These are phyloP conservation scores for Poeciliopsis gracilis DNA, from an alignment of 2,797 vertebrate species.

Conservation along the genomic window DNA sequence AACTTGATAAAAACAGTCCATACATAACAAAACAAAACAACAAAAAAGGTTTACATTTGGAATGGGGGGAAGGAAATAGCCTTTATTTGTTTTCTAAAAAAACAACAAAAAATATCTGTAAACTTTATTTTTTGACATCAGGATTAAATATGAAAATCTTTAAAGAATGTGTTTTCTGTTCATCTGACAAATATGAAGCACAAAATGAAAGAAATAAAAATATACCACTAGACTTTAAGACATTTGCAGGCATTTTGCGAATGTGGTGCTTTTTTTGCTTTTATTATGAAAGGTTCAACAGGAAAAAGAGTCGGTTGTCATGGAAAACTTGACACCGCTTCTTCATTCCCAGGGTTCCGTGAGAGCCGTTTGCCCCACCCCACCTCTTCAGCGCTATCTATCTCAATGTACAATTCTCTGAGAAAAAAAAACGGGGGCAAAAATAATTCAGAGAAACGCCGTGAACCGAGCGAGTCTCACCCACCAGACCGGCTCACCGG, in stretches of 20 bases:
- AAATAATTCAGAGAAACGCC: conserved; percentile 71
- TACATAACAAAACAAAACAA: neutral
- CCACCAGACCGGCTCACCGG: conserved; percentile 49
- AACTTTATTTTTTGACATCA: neutral
- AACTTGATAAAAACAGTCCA: neutral
- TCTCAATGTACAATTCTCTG: conserved; percentile 81
- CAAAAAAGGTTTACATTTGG: neutral
- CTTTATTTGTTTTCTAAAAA: neutral
- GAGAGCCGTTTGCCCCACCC: conserved; percentile 91
- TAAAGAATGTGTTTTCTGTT: neutral
- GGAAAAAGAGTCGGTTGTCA: neutral
- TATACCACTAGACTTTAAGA: too few relatives aligned
- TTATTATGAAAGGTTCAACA: conserved; percentile 51
- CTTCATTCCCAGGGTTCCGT: conserved; percentile 88
- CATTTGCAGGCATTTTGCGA: neutral
- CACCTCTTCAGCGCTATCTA: conserved; percentile 82
- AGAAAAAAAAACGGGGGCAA: conserved; percentile 78
- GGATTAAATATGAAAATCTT: neutral
- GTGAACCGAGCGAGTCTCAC: conserved; percentile 58
- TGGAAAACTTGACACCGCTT: conserved; percentile 47
- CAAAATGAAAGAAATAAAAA: neutral
- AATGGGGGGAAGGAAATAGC: neutral
- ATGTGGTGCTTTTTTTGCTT: neutral
- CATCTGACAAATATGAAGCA: neutral
- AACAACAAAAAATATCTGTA: neutral